Percentiles rank a stretch among this genome's conserved stretches.
These are phyloP conservation scores for Peromyscus polionotus DNA, from an alignment of 2,113 vertebrate genomes.

Conservation along the genomic window DNA sequence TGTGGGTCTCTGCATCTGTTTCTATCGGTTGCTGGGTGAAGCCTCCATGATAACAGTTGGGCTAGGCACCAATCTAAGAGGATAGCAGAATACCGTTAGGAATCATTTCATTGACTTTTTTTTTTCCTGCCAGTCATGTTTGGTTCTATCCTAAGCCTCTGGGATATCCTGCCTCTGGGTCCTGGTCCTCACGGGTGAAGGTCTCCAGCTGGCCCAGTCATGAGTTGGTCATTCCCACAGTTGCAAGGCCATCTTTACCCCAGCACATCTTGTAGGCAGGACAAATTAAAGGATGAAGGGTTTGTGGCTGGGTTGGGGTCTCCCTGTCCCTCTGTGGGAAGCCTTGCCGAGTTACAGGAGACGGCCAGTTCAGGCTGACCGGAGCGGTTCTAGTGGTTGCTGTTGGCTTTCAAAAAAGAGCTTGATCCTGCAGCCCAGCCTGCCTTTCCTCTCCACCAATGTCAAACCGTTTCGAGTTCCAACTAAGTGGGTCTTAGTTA, in stretches of 20 bases:
- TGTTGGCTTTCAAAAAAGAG: constrained; percentile 21
- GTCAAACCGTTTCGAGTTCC: constrained; percentile 27
- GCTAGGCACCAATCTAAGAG: background rate
- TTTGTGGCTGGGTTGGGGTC: background rate
- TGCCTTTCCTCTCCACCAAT: background rate
- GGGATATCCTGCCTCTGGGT: background rate
- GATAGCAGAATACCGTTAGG: background rate
- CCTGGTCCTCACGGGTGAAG: background rate
- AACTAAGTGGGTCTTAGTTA: constrained; percentile 57
- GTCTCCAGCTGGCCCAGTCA: background rate
- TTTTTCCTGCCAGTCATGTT: background rate
- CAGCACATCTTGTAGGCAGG: background rate
- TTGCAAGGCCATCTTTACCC: background rate
- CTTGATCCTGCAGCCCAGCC: background rate
- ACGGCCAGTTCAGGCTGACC: background rate
- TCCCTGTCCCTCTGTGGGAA: background rate
- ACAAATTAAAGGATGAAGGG: background rate
- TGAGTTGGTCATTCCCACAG: background rate
- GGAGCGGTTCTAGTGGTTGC: background rate
- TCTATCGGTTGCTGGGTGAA: background rate
- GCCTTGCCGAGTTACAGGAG: background rate
- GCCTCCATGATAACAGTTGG: background rate
- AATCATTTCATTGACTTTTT: background rate
- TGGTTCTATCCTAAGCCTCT: background rate
- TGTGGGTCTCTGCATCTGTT: background rate